Conservation (phyloP, 2,797 vertebrate genomes). For the Myripristis murdjan region DNA sequence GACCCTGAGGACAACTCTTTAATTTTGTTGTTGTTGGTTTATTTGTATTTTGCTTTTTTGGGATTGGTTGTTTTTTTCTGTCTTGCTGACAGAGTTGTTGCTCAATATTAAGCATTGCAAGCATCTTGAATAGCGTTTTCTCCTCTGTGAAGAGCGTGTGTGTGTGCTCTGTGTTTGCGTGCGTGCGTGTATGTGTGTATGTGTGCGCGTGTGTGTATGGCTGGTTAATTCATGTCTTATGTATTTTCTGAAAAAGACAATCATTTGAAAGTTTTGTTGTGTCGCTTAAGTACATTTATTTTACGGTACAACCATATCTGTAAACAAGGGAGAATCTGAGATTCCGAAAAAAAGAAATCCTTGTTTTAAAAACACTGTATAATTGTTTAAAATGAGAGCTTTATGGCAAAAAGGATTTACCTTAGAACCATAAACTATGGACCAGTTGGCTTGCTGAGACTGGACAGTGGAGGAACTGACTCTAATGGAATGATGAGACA, state of each 20-base stretch:
- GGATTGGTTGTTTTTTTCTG: constrained; percentile 50
- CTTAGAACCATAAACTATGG: constrained; percentile 62
- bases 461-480: constrained; percentile 50
- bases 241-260: constrained; percentile 85
- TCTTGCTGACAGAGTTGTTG: constrained; percentile 71
- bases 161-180: constrained; percentile 47
- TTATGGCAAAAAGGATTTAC: constrained; percentile 68
- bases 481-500: constrained; percentile 51
- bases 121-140: constrained; percentile 78
- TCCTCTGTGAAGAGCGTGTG: constrained; percentile 76
- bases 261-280: constrained; percentile 79
- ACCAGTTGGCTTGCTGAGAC: constrained; percentile 63
- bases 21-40: constrained; percentile 75
- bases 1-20: constrained; percentile 70
- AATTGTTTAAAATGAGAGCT: constrained; percentile 77
- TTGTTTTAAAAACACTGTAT: constrained; percentile 76
- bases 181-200: constrained; percentile 40
- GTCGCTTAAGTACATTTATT: constrained; percentile 67
- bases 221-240: constrained; percentile 66
- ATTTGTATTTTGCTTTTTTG: constrained; percentile 57
- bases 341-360: constrained; percentile 64
- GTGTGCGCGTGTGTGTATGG: constrained; percentile 34
- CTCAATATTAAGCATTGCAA: constrained; percentile 73
- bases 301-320: constrained; percentile 47
- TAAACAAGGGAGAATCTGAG: constrained; percentile 62